Base-by-base conservation (phyloP, 2,888 invertebrate genomes). In the Eupeodes luniger region DNA sequence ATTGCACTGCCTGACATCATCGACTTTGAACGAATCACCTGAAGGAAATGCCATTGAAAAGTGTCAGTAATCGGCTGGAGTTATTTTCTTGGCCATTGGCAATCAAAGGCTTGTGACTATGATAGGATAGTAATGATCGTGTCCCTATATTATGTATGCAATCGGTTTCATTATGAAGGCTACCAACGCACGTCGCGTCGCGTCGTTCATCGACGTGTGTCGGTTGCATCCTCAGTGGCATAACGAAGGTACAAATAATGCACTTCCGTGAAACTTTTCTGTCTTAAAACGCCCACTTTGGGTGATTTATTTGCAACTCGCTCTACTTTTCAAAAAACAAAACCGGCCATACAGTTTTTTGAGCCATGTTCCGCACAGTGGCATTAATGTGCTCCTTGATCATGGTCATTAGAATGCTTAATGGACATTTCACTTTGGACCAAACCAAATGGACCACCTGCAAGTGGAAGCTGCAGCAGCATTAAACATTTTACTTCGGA, bases 361-460 rank as follows among this genome's bases (percentile, higher is more conserved):
- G 12, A 57, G 55, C 19, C 66, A 6, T 61, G 49, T 62, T 72
- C 36, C 12, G 62, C 62, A 75, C 67, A 57, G 85, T 88, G 81
- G 85, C 85, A 88, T 77, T 81, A 85, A 88, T 88, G 78, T 61
- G 85, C 85, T 88, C 88, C 81, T 88, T 88, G 85, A 76, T 66
- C 81, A 81, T 78, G 81, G 67, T 62, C 85, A 85, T 88, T 88
- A 78, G 74, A 66, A 72, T 75, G 77, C 59, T 70, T 79, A 77
- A 80, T 84, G 85, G 51, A 70, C 77, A 80, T 88, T 88, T 88
- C 76, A 78, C 77, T 85, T 81, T 80, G 74, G 75, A 59, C 59
- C 59, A 62, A 88, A 53, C 67, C 81, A 88, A 88, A 78, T 78
- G 70, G 85, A 88, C 88, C 88, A 88, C 88, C 88, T 85, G 88